Percentiles rank a stretch among this genome's conserved stretches.
These are phyloP conservation scores for Vidua chalybeata DNA, from an alignment of 2,113 vertebrate species.

Conservation along the genomic window DNA sequence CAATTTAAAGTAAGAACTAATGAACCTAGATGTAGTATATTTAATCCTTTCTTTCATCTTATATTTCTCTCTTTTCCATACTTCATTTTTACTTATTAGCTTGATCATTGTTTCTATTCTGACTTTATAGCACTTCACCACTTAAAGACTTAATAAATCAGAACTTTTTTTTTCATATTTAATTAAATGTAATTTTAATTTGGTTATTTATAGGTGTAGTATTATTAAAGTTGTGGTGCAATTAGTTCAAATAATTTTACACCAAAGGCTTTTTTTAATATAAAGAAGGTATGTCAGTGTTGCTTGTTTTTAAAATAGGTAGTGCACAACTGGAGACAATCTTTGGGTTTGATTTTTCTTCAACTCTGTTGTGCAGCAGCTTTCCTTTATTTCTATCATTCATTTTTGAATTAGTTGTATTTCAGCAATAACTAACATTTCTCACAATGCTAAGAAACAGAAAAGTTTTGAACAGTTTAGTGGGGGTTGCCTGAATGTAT, in stretches of 20 bases:
- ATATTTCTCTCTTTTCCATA: neutral
- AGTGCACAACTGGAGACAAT: neutral
- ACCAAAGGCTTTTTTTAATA: neutral
- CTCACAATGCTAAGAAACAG: neutral
- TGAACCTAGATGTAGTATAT: neutral
- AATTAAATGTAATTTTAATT: neutral
- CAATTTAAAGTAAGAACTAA: neutral
- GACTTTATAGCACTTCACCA: neutral
- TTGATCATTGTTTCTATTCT: neutral
- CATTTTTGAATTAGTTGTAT: neutral
- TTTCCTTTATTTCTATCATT: neutral
- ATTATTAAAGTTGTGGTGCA: neutral
- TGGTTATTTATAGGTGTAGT: neutral
- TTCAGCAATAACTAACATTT: neutral
- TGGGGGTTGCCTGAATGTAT: rapidly evolving
- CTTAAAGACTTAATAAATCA: neutral
- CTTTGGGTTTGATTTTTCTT: neutral
- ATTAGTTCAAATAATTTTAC: neutral
- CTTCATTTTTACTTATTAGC: neutral
- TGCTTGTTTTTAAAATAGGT: neutral
- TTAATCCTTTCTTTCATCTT: neutral
- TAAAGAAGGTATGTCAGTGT: neutral
- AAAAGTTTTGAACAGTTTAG: neutral
- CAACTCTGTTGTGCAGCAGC: rapidly evolving
- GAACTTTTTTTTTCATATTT: neutral